Base-by-base conservation (phyloP, 2,113 vertebrate species). In the Genyomyrus donnyi region DNA sequence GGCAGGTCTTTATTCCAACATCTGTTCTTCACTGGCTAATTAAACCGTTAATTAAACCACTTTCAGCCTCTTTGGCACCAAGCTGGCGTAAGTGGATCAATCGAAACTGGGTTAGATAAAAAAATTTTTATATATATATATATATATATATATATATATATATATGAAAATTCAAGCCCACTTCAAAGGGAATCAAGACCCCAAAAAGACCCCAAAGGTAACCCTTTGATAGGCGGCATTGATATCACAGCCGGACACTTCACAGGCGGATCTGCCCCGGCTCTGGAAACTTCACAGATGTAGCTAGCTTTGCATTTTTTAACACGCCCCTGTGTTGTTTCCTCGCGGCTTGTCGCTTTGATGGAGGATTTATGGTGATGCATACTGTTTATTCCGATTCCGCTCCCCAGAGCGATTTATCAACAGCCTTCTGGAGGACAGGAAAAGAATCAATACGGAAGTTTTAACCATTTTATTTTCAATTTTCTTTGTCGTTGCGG, bases 1-100 rank as follows among this genome's bases (percentile, higher is more conserved):
- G 39, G 88, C n/a, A 13, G 24, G 4, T 89, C 85, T 80, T 89
- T 52, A 35, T 80, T 83, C 48, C 70, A 89, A 45, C 70, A 50
- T 24, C 88, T 83, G 88, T 24, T 84, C 31, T 56, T 83, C 27
- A 27, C 50, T 45, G 35, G 24, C 66, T 88, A 58, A 62, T 89
- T 42, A 89, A 89, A 53, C 70, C 48, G 53, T 39, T 50, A 50
- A 89, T 89, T 84, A 83, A 83, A 84, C 80, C 48, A 52, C 74
- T 53, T 84, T 42, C 50, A 87, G 50, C 85, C 11, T 56, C 62
- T 70, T 11, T 70, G 27, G n/a, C 62, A 70, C 10, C n/a, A 27
- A n/a, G 15, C 17, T 31, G 85, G 49, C 31, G 9, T 39, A 87
- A 87, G 5, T 35, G 15, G 50, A 87, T 56, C 50, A 87, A 56